phyloP scores from a whole-genome alignment of 2,113 vertebrate genomes.

The western clawed frog (Xenopus tropicalis) region UCB_Xtro_10.0 CM004446.2:20975501-20976000 shows the following conservation, averaged over 20 bases:
- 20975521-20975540: not conserved
- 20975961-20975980: not conserved
- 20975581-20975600: too few species aligned
- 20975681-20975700: not conserved
- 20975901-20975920: not conserved
- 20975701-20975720: slow-evolving; percentile 7
- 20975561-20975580: slow-evolving; percentile 2
- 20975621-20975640: slow-evolving; percentile 38
- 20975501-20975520: too few species aligned
- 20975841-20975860: slow-evolving; percentile 1
- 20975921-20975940: slow-evolving; percentile 19
- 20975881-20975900: slow-evolving; percentile 30
- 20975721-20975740: slow-evolving; percentile 20
- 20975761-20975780: not conserved
- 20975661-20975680: not conserved
- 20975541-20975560: slow-evolving; percentile 34
- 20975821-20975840: not conserved
- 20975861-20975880: not conserved
- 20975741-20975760: slow-evolving; percentile 4
- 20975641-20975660: slow-evolving; percentile 21
- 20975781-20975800: slow-evolving; percentile 25
- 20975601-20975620: slow-evolving; percentile 40
- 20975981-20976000: not conserved
- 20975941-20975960: not conserved
- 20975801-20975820: not conserved